phyloP scores from a whole-genome alignment of 2,888 invertebrate genomes.

The Macaria notata region DNA sequence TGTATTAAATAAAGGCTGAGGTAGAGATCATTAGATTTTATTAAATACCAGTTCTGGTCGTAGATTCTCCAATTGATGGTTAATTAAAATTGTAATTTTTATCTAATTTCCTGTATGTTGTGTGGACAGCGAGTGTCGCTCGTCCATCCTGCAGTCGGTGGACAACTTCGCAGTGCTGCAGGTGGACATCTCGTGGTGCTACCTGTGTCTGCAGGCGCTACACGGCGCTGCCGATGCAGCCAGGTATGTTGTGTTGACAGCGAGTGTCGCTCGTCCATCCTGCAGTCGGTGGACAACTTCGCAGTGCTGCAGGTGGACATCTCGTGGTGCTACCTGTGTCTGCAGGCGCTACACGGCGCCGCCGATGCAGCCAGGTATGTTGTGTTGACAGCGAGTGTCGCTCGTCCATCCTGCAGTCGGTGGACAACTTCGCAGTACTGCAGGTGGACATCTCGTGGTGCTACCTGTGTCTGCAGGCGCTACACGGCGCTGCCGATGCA shows the following conservation, averaged over 20 bases:
- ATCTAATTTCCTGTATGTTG: no score
- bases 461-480: slow-evolving; percentile 88
- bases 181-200: slow-evolving; percentile 95
- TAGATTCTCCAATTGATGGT: no score
- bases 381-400: slow-evolving; percentile 42
- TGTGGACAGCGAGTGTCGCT: slow-evolving; percentile 49
- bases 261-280: slow-evolving; percentile 77
- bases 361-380: no score
- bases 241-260: background rate
- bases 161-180: slow-evolving; percentile 93
- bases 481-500: slow-evolving; percentile 57
- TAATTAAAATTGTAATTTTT: no score
- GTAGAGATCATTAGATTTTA: no score
- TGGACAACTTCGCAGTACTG: slow-evolving; percentile 92
- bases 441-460: slow-evolving; percentile 96
- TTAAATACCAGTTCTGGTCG: no score
- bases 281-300: slow-evolving; percentile 90
- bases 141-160: slow-evolving; percentile 85
- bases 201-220: slow-evolving; percentile 88
- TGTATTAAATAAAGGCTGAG: no score
- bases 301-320: slow-evolving; percentile 92
- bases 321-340: slow-evolving; percentile 93
- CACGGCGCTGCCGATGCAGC: slow-evolving; percentile 41
- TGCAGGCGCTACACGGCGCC: slow-evolving; percentile 83
- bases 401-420: slow-evolving; percentile 84